Conservation (phyloP, 92 coral and sea anemone genomes). For the Galaxea fascicularis region DNA sequence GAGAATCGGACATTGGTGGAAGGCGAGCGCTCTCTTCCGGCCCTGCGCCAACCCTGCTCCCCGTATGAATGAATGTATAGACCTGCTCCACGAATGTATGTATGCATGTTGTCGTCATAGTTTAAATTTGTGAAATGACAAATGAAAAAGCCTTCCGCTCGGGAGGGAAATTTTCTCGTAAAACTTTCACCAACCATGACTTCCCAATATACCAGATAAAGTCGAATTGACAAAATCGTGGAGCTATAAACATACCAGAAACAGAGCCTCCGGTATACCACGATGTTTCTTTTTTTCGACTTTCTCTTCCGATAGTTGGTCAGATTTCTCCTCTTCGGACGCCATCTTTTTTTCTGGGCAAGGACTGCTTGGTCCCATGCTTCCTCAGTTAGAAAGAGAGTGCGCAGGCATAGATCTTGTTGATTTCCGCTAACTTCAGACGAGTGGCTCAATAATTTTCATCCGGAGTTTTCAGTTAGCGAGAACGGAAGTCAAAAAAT, state of each 20-base stretch:
- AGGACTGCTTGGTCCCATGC: slow-evolving; percentile 51
- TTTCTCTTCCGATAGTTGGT: slow-evolving; percentile 40
- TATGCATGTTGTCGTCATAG: no score
- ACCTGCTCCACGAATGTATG: no score
- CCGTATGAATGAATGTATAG: no score
- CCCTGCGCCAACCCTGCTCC: no score
- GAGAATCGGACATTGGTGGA: no score
- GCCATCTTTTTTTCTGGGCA: slow-evolving; percentile 81
- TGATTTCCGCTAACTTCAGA: not conserved
- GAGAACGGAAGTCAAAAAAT: slow-evolving; percentile 32
- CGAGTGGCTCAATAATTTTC: not conserved
- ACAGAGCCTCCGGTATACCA: slow-evolving; percentile 97
- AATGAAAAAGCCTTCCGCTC: not conserved
- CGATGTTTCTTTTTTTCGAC: slow-evolving; percentile 80
- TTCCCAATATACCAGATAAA: no score
- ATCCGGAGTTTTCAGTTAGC: not conserved
- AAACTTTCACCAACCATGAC: not conserved
- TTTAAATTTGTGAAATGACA: not conserved
- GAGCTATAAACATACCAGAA: slow-evolving; percentile 66
- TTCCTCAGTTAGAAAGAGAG: not conserved
- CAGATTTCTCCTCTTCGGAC: slow-evolving; percentile 69
- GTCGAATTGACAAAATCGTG: no score
- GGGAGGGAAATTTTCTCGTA: not conserved
- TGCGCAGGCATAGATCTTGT: not conserved
- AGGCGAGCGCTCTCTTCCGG: no score